A percentile compares a stretch with the other conserved stretches of the same genome.
These are phyloP conservation scores for Dynastes tityus DNA, from an alignment of 2,888 invertebrate genomes.

Conservation along the genomic window DNA sequence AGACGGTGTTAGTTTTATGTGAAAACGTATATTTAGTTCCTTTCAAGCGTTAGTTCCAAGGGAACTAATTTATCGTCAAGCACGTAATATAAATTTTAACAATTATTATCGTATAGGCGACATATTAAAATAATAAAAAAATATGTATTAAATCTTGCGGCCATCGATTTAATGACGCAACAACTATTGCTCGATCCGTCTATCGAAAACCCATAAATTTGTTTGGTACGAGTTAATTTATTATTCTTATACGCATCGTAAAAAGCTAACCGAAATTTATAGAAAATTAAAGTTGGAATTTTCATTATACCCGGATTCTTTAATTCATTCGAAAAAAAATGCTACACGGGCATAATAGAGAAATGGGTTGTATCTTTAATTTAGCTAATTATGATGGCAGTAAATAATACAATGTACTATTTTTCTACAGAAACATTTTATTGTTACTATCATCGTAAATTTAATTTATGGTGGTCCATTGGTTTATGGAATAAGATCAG, in stretches of 20 bases:
- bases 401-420: no score
- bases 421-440: no score
- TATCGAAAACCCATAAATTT: constrained; percentile 36
- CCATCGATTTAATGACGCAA: constrained; percentile 38
- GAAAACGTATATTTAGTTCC: not conserved
- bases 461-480: no score
- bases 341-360: no score
- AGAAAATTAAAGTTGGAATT: constrained; percentile 30
- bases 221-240: constrained; percentile 15
- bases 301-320: not conserved
- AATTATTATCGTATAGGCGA: constrained; percentile 31
- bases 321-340: no score
- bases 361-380: not conserved
- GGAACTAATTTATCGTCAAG: constrained; percentile 36
- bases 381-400: not conserved
- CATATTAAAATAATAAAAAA: constrained; percentile 21
- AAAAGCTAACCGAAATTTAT: constrained; percentile 18
- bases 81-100: constrained; percentile 30
- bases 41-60: constrained; percentile 18
- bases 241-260: constrained; percentile 17
- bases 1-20: constrained; percentile 1
- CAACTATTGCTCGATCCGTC: constrained; percentile 35
- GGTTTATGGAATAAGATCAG: no score
- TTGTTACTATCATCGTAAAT: no score
- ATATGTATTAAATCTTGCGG: not conserved